Conservation (phyloP, 2,113 vertebrate species). For the Anser brachyrhynchus region DNA sequence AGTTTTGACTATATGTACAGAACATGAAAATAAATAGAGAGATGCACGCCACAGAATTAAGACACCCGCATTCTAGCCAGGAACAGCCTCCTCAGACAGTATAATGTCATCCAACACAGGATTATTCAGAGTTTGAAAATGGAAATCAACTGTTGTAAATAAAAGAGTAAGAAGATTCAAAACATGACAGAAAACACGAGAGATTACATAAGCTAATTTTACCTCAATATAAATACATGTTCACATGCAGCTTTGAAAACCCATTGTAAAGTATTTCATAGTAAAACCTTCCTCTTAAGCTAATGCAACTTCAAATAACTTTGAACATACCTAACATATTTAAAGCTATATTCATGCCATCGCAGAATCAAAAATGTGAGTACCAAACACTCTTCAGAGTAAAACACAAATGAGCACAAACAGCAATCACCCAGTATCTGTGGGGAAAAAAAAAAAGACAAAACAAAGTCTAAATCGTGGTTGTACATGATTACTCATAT, state of each 20-base stretch:
- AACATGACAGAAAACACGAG: not conserved
- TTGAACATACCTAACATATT: conserved; percentile 74
- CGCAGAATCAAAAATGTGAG: conserved; percentile 84
- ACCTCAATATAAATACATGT: not conserved
- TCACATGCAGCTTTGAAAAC: not conserved
- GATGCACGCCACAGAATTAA: not conserved
- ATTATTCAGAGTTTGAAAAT: not conserved
- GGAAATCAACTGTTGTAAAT: not conserved
- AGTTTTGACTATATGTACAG: accelerated
- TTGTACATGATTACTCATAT: not conserved
- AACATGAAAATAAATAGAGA: not conserved
- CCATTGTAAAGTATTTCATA: not conserved
- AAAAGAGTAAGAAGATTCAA: not conserved
- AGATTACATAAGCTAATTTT: not conserved
- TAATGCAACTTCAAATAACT: not conserved
- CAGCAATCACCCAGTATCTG: conserved; percentile 88
- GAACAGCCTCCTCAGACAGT: not conserved
- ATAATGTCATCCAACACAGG: not conserved
- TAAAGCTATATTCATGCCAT: conserved; percentile 81
- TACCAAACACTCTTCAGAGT: conserved; percentile 77
- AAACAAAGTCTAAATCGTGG: not conserved
- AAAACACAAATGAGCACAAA: conserved; percentile 88
- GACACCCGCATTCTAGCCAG: not conserved
- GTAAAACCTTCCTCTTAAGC: not conserved
- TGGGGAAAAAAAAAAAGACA: not conserved